These are phyloP conservation scores for Sinosuthora webbiana DNA, from an alignment of 2,113 vertebrate species.

Conservation along the genomic window DNA sequence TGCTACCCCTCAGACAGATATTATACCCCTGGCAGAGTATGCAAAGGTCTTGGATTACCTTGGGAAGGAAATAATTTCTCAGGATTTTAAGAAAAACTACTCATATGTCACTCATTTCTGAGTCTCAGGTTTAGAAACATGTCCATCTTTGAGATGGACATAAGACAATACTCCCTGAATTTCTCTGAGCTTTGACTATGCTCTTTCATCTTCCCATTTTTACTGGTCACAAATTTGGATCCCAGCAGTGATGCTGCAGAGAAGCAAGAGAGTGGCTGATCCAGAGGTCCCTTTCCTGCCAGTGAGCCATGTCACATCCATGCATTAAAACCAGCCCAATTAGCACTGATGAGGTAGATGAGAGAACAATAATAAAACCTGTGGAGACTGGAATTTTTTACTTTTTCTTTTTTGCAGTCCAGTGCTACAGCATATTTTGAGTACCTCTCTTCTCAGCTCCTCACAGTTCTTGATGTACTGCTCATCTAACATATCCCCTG, in stretches of 20 bases:
- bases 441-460: neutral
- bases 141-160: neutral
- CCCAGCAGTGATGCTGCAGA: neutral
- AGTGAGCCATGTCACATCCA: neutral
- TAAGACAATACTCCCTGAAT: neutral
- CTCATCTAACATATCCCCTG: neutral
- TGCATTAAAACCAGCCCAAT: neutral
- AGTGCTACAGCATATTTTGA: neutral
- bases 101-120: neutral
- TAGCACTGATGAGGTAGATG: neutral
- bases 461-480: neutral
- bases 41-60: neutral
- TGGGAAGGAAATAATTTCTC: neutral
- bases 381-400: neutral
- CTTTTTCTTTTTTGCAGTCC: neutral
- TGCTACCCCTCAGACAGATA: neutral
- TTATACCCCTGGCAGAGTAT: neutral
- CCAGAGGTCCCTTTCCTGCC: neutral
- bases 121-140: neutral
- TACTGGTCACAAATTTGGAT: neutral
- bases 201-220: neutral
- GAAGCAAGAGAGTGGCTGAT: neutral
- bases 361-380: neutral
- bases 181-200: neutral
- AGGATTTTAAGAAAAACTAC: neutral